Evolutionary conservation across 2,888 invertebrate species (phyloP), one percentile per base, ranked within the genome.

Genomic region (Dasysyrphus albostriatus): DNA sequence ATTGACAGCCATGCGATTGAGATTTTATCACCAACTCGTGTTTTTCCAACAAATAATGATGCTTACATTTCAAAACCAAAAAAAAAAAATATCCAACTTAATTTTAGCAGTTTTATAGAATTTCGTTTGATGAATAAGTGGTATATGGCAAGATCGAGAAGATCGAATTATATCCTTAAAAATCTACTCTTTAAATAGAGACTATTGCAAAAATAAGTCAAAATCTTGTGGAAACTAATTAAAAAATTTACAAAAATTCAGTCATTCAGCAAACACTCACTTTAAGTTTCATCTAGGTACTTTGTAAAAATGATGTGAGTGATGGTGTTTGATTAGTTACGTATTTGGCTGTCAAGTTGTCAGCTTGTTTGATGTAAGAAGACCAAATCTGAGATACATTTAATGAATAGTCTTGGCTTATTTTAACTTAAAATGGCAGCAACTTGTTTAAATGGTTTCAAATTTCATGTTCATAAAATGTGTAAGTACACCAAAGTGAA

Each of bases 1-100:
- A 79, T 80, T 83, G 63, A 49, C 75, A 79, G 47, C 58, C 79
- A 44, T 65, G 32, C 39, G 54, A 74, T 79, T 79, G 75, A 84
- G 74, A 79, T 76, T 83, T 83, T 77, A 65, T 77, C 49, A 61
- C 72, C 58, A 69, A 75, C 14, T 56, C 34, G 58, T 47, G 54
- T 19, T 67, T 67, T 67, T 49, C 24, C 24, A 19, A 10, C 37
- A 24, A 39, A 29, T 54, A 69, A 69, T 37, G 37, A 69, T 69
- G 69, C 37, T 54, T 4, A 49, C 49, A 49, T 49, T 42, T 42
- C 6, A n/a, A 44, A 49, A 37, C 51, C 24, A 42, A 51, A 2
- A 1, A 54, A 7, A 29, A 54, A 32, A 54, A 32, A 8, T 0
- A 29, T 0, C 3, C 10, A 14, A 3, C 12, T 32, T 32, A 0